These are phyloP conservation scores for Sebastes matsubarae DNA, from an alignment of 2,797 vertebrate genomes.

Conservation along the genomic window DNA sequence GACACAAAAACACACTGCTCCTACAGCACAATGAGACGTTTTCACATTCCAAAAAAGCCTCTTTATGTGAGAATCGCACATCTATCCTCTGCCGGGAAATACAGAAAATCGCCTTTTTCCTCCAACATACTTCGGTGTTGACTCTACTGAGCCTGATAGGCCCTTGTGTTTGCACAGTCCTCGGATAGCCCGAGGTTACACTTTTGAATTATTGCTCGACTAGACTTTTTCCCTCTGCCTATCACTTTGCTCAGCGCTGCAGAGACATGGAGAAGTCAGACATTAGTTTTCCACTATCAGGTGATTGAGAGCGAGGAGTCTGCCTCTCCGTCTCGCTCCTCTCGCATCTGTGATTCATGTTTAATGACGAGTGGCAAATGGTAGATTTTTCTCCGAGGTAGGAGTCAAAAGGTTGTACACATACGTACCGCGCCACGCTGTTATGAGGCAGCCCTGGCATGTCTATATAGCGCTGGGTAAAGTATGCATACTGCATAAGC, in stretches of 20 bases:
- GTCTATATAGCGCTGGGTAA: background rate
- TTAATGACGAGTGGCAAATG: conserved; percentile 39
- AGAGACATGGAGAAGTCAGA: conserved; percentile 21
- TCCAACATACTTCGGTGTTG: conserved; percentile 35
- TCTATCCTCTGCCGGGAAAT: conserved; percentile 23
- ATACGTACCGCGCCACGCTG: background rate
- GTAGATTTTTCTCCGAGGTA: background rate
- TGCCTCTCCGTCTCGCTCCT: conserved; percentile 2
- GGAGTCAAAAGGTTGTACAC: conserved; percentile 1
- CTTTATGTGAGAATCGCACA: conserved; percentile 22
- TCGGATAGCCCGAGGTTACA: conserved; percentile 50
- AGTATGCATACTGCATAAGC: background rate
- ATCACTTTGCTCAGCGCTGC: conserved; percentile 27
- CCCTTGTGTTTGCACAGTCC: conserved; percentile 54
- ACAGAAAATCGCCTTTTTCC: conserved; percentile 34
- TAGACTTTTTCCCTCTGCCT: conserved; percentile 18
- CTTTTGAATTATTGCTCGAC: conserved; percentile 59
- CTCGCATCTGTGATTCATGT: conserved; percentile 27
- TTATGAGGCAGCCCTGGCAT: background rate
- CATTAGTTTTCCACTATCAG: conserved; percentile 35
- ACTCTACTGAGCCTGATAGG: conserved; percentile 45
- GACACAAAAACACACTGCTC: conserved; percentile 8
- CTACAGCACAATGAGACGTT: background rate
- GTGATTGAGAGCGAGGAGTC: conserved; percentile 21
- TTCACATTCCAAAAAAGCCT: conserved; percentile 3